Evolutionary conservation across 2,888 invertebrate genomes (phyloP), one percentile per base, ranked within the genome.

Genomic region (Scaptomyza polygonia): DNA sequence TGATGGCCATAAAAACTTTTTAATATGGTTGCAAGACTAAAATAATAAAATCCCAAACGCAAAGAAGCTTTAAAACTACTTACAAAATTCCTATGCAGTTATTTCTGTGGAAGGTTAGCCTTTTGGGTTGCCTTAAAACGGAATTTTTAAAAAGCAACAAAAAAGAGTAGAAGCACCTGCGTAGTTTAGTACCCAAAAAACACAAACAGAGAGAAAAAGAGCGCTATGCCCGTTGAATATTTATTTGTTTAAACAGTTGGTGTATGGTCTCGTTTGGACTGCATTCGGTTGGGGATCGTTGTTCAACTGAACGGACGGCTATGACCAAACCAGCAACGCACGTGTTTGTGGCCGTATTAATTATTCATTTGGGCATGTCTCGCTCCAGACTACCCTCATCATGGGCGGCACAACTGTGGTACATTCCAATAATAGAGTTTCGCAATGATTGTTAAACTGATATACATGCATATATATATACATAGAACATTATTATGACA

Each of bases 1-100:
- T 71, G 69, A 49, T 59, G 77, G 49, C 44, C 85, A 78, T 81
- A 84, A 84, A 86, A 81, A 86, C 82, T 86, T 81, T 86, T 86
- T 81, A 84, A 81, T 74, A 71, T 59, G 44, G 11, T 58, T 47
- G 58, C 59, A 34, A 43, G 48, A 74, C 43, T 63, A 40, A 52
- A 68, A 63, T 61, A 51, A 54, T 66, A 59, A 36, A 55, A 30
- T 42, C 14, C 36, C 9, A 34, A 18, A 12, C 54, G 29, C 47
- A 40, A 5, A 5, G 4, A 5, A 5, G 25, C 25, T 25, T 40
- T 44, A 48, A 67, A 86, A 84, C 81, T 86, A 67, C 71, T 71
- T 78, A 48, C 63, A 71, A 71, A 80, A 80, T 68, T 79, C 64
- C 59, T 34, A 62, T 70, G 62, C 58, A 63, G 52, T 25, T 25